These are phyloP conservation scores for Phragmatobia fuliginosa DNA, from an alignment of 2,888 invertebrate genomes.

Conservation along the genomic window DNA sequence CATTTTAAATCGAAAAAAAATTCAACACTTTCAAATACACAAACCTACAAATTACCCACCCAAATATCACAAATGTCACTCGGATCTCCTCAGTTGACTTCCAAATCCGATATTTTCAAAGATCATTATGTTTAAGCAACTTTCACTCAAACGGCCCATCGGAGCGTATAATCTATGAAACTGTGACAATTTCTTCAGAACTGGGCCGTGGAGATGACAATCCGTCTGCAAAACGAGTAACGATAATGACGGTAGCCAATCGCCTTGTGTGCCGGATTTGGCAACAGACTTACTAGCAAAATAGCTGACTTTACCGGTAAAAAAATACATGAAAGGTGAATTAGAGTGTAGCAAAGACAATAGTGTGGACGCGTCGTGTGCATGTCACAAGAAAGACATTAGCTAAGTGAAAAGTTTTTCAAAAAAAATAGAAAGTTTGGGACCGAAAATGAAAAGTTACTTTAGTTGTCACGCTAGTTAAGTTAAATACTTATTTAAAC, in stretches of 20 bases:
- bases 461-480: background rate
- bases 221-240: conserved; percentile 26
- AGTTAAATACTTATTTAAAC: background rate
- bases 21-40: background rate
- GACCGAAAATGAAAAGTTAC: background rate
- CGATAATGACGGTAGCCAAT: conserved; percentile 35
- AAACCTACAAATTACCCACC: background rate
- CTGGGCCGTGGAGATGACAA: conserved; percentile 59
- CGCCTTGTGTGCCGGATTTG: conserved; percentile 11
- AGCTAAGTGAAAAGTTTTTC: background rate
- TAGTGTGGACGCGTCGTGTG: background rate
- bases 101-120: conserved; percentile 28
- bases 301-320: background rate
- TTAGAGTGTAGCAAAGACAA: background rate
- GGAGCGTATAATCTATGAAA: conserved; percentile 61
- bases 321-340: background rate
- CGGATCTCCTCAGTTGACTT: background rate
- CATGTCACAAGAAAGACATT: background rate
- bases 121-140: conserved; percentile 48
- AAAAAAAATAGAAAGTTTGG: background rate
- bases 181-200: conserved; percentile 67
- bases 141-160: conserved; percentile 61
- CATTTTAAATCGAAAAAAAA: background rate
- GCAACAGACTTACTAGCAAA: background rate
- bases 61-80: background rate